Conservation (phyloP, 2,888 invertebrate species). For the Cerceris rybyensis region DNA sequence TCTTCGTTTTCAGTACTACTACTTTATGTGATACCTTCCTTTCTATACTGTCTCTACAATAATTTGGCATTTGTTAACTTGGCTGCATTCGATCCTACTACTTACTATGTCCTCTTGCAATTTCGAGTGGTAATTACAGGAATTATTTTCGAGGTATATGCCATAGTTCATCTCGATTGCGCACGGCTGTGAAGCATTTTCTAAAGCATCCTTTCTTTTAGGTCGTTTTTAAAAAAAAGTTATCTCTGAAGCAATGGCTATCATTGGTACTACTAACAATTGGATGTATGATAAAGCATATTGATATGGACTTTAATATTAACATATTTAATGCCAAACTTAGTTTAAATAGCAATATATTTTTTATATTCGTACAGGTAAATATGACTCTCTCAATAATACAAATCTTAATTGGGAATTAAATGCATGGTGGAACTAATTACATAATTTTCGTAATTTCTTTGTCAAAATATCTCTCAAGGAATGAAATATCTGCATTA, state of each 20-base stretch:
- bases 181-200: background rate
- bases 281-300: slow-evolving; percentile 96
- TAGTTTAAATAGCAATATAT: slow-evolving; percentile 74
- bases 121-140: slow-evolving; percentile 96
- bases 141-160: slow-evolving; percentile 92
- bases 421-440: too few relatives aligned
- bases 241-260: slow-evolving; percentile 93
- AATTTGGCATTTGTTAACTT: slow-evolving; percentile 96
- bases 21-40: slow-evolving; percentile 94
- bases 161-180: background rate
- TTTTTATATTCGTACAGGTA: slow-evolving; percentile 82
- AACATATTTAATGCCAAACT: slow-evolving; percentile 67
- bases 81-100: slow-evolving; percentile 95
- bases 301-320: slow-evolving; percentile 84
- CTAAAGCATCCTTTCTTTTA: slow-evolving; percentile 81
- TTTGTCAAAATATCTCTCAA: too few relatives aligned
- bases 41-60: slow-evolving; percentile 96
- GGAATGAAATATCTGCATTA: too few relatives aligned
- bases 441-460: too few relatives aligned
- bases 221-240: slow-evolving; percentile 92
- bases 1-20: slow-evolving; percentile 86
- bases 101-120: slow-evolving; percentile 95
- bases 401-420: too few relatives aligned
- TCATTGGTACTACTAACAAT: slow-evolving; percentile 92
- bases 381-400: slow-evolving; percentile 16